phyloP scores from a whole-genome alignment of 2,888 invertebrate species.

The Drosophila ustulata region DNA sequence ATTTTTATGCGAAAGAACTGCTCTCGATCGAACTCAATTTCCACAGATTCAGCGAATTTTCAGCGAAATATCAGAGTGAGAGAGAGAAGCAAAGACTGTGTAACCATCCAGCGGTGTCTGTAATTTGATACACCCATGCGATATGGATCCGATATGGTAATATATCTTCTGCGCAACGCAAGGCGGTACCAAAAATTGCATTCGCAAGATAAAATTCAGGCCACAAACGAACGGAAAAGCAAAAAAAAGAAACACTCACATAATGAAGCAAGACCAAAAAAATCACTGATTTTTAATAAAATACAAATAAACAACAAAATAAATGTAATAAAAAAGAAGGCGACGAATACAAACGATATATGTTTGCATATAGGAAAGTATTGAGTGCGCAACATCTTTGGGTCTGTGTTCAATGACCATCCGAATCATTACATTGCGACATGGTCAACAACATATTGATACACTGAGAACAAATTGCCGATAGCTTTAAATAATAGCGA shows the following conservation, averaged over 20 bases:
- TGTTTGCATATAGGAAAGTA: conserved; percentile 11
- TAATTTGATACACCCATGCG: conserved; percentile 59
- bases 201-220: conserved; percentile 76
- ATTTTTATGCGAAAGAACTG: conserved; percentile 8
- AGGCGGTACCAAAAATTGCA: conserved; percentile 63
- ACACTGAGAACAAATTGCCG: background rate
- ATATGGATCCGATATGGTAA: conserved; percentile 40
- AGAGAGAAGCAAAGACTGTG: conserved; percentile 3
- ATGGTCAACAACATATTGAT: conserved; percentile 21
- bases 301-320: conserved; percentile 2
- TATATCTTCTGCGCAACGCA: conserved; percentile 54
- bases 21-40: conserved; percentile 55
- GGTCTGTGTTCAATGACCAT: conserved; percentile 61
- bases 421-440: conserved; percentile 53
- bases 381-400: conserved; percentile 42
- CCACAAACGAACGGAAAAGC: conserved; percentile 61
- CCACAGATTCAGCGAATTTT: conserved; percentile 65
- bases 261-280: conserved; percentile 4
- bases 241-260: conserved; percentile 5
- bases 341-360: conserved; percentile 26
- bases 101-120: conserved; percentile 47
- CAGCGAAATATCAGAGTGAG: conserved; percentile 7
- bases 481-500: background rate
- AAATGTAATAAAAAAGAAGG: conserved; percentile 6
- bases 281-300: conserved; percentile 29